Evolutionary conservation across 2,113 vertebrate species (phyloP).

Genomic region (Irena cyanogastra): DNA sequence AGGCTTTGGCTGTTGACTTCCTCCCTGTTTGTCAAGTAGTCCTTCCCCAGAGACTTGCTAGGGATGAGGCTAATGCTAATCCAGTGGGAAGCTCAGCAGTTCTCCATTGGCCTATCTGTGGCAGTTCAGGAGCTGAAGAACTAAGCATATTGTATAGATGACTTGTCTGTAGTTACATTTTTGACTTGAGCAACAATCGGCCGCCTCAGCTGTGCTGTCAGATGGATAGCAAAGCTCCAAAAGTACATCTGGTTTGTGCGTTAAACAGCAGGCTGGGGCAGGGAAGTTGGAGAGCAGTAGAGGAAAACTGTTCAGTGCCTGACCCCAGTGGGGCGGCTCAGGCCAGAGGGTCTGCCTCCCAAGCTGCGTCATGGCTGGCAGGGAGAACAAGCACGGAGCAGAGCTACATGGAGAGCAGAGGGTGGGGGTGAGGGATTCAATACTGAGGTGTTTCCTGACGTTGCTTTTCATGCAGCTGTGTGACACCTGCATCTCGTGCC

Average conservation of each 20-base stretch:
- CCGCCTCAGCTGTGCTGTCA: not conserved
- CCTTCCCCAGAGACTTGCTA: not conserved
- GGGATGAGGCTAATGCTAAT: not conserved
- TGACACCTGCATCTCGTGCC: fast-evolving
- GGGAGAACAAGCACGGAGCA: not conserved
- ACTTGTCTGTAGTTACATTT: not conserved
- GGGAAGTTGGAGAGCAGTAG: not conserved
- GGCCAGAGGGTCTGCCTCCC: not conserved
- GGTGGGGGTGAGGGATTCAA: not conserved
- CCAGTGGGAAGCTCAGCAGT: not conserved
- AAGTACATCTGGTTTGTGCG: not conserved
- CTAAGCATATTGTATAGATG: not conserved
- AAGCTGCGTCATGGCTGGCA: not conserved
- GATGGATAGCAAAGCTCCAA: not conserved
- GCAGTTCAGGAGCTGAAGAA: not conserved
- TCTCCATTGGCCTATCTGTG: not conserved
- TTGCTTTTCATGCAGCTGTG: not conserved
- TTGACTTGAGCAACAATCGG: not conserved
- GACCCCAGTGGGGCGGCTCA: not conserved
- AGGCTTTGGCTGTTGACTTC: not conserved
- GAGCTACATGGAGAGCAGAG: not conserved
- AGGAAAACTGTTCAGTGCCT: not conserved
- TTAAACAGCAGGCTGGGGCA: not conserved
- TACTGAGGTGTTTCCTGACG: fast-evolving
- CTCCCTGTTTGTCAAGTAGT: not conserved